A percentile compares a stretch with the other conserved stretches of the same genome.
Conservation (phyloP, 2,797 vertebrate genomes). For the Graptemys geographica region DNA sequence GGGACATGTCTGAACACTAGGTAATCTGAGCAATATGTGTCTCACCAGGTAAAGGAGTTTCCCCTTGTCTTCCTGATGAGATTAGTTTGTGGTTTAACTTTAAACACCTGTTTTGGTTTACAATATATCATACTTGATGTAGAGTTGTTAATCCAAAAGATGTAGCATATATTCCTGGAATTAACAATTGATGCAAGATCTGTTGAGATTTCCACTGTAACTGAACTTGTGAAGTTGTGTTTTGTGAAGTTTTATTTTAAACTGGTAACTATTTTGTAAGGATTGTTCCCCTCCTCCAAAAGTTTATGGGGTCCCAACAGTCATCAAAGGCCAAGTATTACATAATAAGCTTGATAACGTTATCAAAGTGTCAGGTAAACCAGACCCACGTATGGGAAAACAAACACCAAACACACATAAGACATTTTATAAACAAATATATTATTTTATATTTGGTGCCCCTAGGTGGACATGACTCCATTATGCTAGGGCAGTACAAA, state of each 20-base stretch:
- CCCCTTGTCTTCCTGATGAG: neutral
- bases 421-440: neutral
- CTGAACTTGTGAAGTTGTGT: neutral
- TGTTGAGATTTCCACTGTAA: neutral
- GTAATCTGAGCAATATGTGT: neutral
- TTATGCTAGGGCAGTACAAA: neutral
- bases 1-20: neutral
- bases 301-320: neutral
- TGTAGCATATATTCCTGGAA: neutral
- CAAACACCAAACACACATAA: neutral
- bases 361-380: neutral
- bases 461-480: neutral
- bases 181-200: neutral
- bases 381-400: neutral
- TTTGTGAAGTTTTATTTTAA: neutral
- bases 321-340: neutral
- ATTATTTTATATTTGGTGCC: neutral
- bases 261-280: neutral
- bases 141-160: neutral
- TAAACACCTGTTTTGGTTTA: neutral
- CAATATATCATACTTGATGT: rapidly evolving
- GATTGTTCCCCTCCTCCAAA: neutral
- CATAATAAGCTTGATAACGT: neutral
- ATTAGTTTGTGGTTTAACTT: neutral
- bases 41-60: neutral